Percentiles rank a stretch among this genome's conserved stretches.
phyloP scores from a whole-genome alignment of 2,113 vertebrate species.

The Lamprologus tigripictilis region DNA sequence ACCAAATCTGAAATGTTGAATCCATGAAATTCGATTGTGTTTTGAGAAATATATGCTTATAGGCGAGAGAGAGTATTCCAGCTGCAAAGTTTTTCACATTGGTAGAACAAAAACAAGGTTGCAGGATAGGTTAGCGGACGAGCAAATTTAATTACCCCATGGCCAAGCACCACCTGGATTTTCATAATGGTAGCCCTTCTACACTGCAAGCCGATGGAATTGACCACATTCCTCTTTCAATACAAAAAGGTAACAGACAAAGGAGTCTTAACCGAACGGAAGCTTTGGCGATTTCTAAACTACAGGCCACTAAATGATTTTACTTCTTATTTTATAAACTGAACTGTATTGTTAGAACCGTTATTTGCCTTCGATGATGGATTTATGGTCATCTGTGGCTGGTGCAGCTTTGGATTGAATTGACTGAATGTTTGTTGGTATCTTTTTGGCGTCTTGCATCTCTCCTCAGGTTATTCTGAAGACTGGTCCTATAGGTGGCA shows the following conservation, averaged over 20 bases:
- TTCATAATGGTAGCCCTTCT: background rate
- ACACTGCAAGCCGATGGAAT: background rate
- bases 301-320: background rate
- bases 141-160: background rate
- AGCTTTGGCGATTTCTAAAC: background rate
- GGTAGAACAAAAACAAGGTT: background rate
- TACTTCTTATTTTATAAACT: background rate
- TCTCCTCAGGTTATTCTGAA: background rate
- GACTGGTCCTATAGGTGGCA: background rate
- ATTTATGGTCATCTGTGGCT: background rate
- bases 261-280: background rate
- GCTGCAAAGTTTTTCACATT: background rate
- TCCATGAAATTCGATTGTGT: background rate
- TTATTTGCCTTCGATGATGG: background rate
- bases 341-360: background rate
- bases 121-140: background rate
- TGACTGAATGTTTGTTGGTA: background rate
- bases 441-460: background rate
- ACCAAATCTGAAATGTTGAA: fast-evolving
- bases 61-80: background rate
- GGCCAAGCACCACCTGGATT: background rate
- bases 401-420: background rate
- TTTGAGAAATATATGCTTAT: background rate
- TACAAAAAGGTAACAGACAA: background rate
- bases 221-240: background rate